Percentiles rank a stretch among this genome's conserved stretches.
These are phyloP conservation scores for Sylvietta virens DNA, from an alignment of 2,113 vertebrate genomes.

Conservation along the genomic window DNA sequence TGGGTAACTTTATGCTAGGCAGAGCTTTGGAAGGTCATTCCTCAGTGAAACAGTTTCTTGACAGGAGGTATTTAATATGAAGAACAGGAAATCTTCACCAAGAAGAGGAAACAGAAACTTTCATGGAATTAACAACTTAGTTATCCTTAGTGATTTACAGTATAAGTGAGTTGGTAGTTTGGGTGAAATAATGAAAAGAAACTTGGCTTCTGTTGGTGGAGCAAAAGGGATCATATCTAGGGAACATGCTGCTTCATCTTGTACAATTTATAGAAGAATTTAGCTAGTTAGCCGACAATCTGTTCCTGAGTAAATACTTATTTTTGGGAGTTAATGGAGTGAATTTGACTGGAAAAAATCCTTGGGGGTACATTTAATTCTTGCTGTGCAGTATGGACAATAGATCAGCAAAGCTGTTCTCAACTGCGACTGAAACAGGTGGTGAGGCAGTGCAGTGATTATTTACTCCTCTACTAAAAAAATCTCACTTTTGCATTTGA, in stretches of 20 bases:
- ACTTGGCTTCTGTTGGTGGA: background rate
- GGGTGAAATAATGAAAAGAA: background rate
- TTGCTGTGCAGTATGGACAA: background rate
- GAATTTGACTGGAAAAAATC: background rate
- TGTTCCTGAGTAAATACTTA: background rate
- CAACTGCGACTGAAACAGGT: background rate
- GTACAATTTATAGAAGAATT: background rate
- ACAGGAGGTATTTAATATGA: background rate
- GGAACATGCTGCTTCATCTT: background rate
- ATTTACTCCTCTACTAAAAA: background rate
- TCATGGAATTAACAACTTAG: background rate
- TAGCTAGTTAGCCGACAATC: background rate
- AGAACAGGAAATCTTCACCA: background rate
- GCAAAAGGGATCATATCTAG: background rate
- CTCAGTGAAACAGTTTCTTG: background rate
- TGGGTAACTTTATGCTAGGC: background rate
- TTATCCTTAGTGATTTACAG: background rate
- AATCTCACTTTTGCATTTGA: background rate
- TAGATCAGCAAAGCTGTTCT: background rate
- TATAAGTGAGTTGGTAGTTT: background rate
- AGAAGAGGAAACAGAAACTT: background rate
- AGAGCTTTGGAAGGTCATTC: background rate
- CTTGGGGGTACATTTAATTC: background rate
- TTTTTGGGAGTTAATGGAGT: background rate
- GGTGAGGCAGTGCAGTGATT: background rate